Base-by-base conservation (phyloP, 2,888 invertebrate species). In the Tethea ocularis region DNA sequence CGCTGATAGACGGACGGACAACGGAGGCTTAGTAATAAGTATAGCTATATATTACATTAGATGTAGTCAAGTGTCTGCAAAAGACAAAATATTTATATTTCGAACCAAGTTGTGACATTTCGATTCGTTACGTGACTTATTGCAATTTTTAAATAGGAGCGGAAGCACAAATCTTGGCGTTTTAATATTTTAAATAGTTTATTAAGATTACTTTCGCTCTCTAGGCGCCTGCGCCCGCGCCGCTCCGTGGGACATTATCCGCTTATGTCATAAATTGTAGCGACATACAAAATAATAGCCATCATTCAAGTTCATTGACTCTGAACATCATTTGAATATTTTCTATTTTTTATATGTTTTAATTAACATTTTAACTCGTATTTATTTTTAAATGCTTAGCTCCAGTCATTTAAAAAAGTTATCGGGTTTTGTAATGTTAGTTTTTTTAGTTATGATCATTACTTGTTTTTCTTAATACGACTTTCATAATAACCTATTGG, bases 301-400 rank as follows among this genome's bases (percentile, higher is more conserved):
- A 17, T 46, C 46, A 46, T 46, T 46, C 46, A 46, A 46, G 64
- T 67, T 68, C 67, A 66, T 66, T 68, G 69, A 75, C 63, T 56
- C 52, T 59, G 41, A 52, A 60, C 70, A 69, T 46, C 46, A 46
- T 46, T 51, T 46, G 10, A 17, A 46, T 46, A 46, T 46, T 46
- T 46, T 46, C 46, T 46, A 46, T 7, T 46, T 46, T 46, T 46
- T 46, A 41, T 41, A 46, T 46, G 46, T 46, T 46, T 46, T 46
- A 46, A 46, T 46, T 46, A 20, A 46, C 46, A 38, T 38, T 46
- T 10, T 10, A 8, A 20, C 1, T 10, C 15, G 10, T 17, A 8
- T 41, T 41, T 1, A 17, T 41, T 15, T 41, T 1, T 6, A 15
- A 41, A 41, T 15, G 5, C 7, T n/a, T 1, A 10, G 29, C 8